Percentiles rank a stretch among this genome's conserved stretches.
Evolutionary conservation across 1,140 invertebrate species (phyloP).

Genomic region (Pseudomyrmex cubaensis): DNA sequence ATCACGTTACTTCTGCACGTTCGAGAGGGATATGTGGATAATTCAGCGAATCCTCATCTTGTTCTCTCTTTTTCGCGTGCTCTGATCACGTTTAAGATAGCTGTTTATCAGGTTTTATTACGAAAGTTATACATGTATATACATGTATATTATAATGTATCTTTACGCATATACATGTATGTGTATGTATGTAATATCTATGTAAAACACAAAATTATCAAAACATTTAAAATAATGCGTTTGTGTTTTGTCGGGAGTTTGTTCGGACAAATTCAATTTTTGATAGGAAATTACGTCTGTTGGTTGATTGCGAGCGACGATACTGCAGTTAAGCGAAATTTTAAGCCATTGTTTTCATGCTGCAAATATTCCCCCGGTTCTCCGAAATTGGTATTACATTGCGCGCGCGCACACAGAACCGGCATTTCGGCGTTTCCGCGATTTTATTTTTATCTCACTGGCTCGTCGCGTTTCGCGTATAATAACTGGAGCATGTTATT

Average conservation of each 20-base stretch:
- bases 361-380: slow-evolving; percentile 24
- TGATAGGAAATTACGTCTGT: slow-evolving; percentile 16
- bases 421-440: slow-evolving; percentile 8
- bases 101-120: background rate
- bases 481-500: slow-evolving; percentile 44
- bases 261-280: slow-evolving; percentile 25
- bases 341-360: slow-evolving; percentile 28
- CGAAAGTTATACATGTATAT: too few relatives aligned
- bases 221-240: background rate
- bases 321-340: slow-evolving; percentile 28
- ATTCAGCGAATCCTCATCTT: background rate
- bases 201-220: background rate
- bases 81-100: background rate
- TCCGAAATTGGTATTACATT: slow-evolving; percentile 31
- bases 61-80: too few relatives aligned
- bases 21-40: background rate
- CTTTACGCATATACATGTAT: too few relatives aligned
- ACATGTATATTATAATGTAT: too few relatives aligned
- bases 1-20: slow-evolving; percentile 1
- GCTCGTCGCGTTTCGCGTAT: background rate
- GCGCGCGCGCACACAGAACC: background rate
- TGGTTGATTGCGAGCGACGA: slow-evolving; percentile 40
- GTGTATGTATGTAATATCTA: too few relatives aligned
- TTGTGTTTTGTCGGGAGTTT: background rate
- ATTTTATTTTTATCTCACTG: slow-evolving; percentile 50